phyloP scores from a whole-genome alignment of 2,113 vertebrate genomes.

The Hippolais icterina region DNA sequence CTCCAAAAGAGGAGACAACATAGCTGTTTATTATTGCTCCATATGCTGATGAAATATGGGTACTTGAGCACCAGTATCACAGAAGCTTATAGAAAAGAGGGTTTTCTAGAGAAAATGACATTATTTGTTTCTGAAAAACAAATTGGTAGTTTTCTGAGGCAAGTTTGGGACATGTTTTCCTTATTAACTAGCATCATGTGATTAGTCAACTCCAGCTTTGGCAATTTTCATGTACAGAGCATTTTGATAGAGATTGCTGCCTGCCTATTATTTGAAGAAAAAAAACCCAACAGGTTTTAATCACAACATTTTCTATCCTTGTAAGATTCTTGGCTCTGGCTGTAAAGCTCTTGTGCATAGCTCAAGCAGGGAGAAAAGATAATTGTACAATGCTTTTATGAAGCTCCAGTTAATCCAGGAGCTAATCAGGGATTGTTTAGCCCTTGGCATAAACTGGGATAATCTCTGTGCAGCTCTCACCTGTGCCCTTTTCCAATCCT shows the following conservation, averaged over 20 bases:
- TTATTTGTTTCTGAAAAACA: background rate
- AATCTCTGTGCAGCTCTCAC: background rate
- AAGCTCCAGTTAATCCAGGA: background rate
- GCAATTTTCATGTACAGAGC: background rate
- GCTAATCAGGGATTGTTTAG: background rate
- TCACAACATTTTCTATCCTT: background rate
- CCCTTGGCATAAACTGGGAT: background rate
- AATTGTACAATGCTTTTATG: background rate
- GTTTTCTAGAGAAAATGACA: background rate
- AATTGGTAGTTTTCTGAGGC: background rate
- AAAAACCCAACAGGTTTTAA: background rate
- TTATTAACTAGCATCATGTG: background rate
- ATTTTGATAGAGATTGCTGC: background rate
- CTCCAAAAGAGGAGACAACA: background rate
- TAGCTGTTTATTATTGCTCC: conserved; percentile 2
- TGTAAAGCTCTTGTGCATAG: background rate
- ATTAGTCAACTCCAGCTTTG: background rate
- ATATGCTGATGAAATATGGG: background rate
- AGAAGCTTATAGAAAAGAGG: background rate
- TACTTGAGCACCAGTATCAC: background rate
- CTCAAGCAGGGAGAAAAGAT: background rate
- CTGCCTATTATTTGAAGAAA: background rate
- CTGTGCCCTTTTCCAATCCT: background rate
- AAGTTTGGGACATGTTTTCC: conserved; percentile 6
- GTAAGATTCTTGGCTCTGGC: background rate